Conservation (phyloP, 2,113 vertebrate genomes). For the Platysternon megacephalum region DNA sequence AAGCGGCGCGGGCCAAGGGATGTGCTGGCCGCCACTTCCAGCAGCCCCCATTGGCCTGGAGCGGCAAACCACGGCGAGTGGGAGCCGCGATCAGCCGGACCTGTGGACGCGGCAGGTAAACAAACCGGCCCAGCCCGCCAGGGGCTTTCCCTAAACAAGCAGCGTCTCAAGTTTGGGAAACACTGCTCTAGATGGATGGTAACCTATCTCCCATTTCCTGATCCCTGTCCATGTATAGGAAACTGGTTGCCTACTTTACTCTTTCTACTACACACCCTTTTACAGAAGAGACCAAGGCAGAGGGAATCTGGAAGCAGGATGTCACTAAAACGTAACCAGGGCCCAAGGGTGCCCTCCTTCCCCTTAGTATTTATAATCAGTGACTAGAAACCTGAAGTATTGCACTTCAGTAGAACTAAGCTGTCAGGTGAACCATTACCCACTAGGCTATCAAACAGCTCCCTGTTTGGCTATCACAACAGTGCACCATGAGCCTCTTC, state of each 20-base stretch:
- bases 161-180: too few relatives aligned
- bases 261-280: background rate
- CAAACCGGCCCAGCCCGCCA: too few relatives aligned
- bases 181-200: background rate
- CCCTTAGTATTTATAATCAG: background rate
- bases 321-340: background rate
- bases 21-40: too few relatives aligned
- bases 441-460: background rate
- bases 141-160: too few relatives aligned
- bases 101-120: too few relatives aligned
- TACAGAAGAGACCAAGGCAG: constrained; percentile 46
- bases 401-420: background rate
- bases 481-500: background rate
- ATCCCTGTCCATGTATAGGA: background rate
- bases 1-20: too few relatives aligned
- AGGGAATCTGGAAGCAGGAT: constrained; percentile 28
- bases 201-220: background rate
- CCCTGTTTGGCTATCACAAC: background rate
- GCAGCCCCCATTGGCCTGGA: too few relatives aligned
- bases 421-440: background rate
- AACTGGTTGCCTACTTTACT: background rate
- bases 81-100: too few relatives aligned
- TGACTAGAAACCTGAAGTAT: background rate
- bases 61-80: too few relatives aligned
- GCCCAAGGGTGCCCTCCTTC: background rate